Base-by-base conservation (phyloP, 2,113 vertebrate species). In the Notarius lentiginosus region DNA sequence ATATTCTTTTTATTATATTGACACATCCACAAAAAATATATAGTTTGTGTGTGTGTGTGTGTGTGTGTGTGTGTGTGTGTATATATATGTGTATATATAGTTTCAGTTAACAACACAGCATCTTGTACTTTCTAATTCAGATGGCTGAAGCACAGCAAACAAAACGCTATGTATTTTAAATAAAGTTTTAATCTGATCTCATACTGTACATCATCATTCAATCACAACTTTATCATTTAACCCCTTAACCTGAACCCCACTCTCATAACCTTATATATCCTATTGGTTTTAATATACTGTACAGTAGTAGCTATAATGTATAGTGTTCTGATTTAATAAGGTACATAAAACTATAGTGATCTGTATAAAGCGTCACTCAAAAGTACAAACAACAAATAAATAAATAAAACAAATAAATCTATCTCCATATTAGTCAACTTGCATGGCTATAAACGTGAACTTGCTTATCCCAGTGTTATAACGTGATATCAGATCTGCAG, bases 351-450 rank as follows among this genome's bases (percentile, higher is more conserved):
- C n/a, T 9, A 51, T 7, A 66, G 27, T 53, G 24, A 49, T 58
- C 22, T 41, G 1, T 34, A 58, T 75, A 73, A 30, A 66, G 51
- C 7, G 24, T 56, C 47, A 53, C 4, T 30, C 77, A 63, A 79
- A 72, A 63, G 14, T 1, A 65, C n/a, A 15, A 63, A 83, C 12
- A 51, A 58, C 11, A 55, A 56, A 58, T 30, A 58, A 72, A 56
- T 18, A 72, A 34, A 76, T 24, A 7, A 20, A 17, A 63, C 47
- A 85, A 73, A 24, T 66, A 53, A 79, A 20, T 17, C 53, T 68
- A 68, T 68, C n/a, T 84, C 65, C 6, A n/a, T 90, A 84, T 88
- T 82, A 63, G 56, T 66, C 76, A 86, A 56, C 72, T 41, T 10
- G 51, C n/a, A 55, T 24, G 8, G 41, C 17, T 61, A 58, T 22